Evolutionary conservation across 1,140 invertebrate species (phyloP), one percentile per base, ranked within the genome.

Genomic region (Bombus soroeensis): DNA sequence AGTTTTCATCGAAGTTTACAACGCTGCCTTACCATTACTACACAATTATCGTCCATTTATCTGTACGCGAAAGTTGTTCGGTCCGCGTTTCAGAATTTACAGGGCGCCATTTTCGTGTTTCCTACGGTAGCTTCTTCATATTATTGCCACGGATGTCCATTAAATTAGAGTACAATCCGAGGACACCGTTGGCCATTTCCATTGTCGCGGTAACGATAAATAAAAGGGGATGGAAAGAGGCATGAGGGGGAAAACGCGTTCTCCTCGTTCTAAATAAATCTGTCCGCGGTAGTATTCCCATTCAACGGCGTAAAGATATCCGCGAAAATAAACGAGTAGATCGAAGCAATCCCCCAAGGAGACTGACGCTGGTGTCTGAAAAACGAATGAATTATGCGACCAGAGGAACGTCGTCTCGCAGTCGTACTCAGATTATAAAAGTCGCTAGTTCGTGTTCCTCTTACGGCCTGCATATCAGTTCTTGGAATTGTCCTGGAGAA

Each of bases 371-470:
- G 74, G 75, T 71, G 74, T n/a, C 81, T 57, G 32, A 68, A 47
- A 71, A 64, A 78, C 83, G 83, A 84, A 84, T 84, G 83, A 84
- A 84, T 80, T 84, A 84, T 79, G 41, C 59, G 32, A 4, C 37
- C 62, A 15, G 28, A n/a, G 41, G 62, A n/a, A 73, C 41, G 53
- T 68, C 73, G 75, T 76, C 81, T 57, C 81, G 81, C 81, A 32
- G 39, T 66, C 25, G n/a, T 53, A 32, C 39, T 34, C 66, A 62
- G 83, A 84, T 84, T 84, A 84, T 68, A 84, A 84, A 80, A 79
- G 53, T 84, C 82, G 47, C 47, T 18, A 22, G 47, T 53, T 53
- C 6, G 47, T 53, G 47, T 53, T 53, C 22, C 43, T 53, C 70
- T 72, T 75, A 74, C 34, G 6, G 22, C 32, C 22, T 4, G 13